Percentiles rank a stretch among this genome's conserved stretches.
These are phyloP conservation scores for Saccostrea echinata DNA, from an alignment of 1,140 invertebrate genomes.

Conservation along the genomic window DNA sequence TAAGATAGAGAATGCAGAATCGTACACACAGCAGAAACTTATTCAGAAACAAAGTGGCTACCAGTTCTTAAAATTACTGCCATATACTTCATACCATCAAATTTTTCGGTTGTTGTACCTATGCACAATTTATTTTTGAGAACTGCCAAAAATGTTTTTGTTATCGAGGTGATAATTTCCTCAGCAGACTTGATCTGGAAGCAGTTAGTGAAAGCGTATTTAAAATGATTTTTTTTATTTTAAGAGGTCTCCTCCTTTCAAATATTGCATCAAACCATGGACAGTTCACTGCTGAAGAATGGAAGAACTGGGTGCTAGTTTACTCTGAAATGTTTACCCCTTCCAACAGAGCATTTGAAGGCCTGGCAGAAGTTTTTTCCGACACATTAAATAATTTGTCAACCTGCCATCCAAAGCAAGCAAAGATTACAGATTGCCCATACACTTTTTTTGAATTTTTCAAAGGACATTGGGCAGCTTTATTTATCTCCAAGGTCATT, in stretches of 20 bases:
- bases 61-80: neutral
- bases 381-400: neutral
- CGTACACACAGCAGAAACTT: neutral
- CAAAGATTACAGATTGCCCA: neutral
- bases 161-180: neutral
- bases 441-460: slow-evolving; percentile 4
- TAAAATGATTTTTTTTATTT: neutral
- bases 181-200: neutral
- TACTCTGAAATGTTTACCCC: too few relatives aligned
- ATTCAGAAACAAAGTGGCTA: neutral
- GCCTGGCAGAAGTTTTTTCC: slow-evolving; percentile 2
- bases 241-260: neutral
- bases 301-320: neutral
- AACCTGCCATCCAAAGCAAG: slow-evolving; percentile 5
- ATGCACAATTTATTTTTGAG: slow-evolving; percentile 42
- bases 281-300: slow-evolving; percentile 1
- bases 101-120: neutral
- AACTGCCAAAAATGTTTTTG: slow-evolving; percentile 34
- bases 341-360: neutral
- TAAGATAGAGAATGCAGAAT: neutral
- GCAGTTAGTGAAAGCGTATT: neutral
- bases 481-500: slow-evolving; percentile 42
- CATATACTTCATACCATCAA: neutral
- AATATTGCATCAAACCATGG: slow-evolving; percentile 21
- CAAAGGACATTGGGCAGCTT: neutral